Conservation (phyloP, 2,113 vertebrate genomes). For the Peucedramus taeniatus region DNA sequence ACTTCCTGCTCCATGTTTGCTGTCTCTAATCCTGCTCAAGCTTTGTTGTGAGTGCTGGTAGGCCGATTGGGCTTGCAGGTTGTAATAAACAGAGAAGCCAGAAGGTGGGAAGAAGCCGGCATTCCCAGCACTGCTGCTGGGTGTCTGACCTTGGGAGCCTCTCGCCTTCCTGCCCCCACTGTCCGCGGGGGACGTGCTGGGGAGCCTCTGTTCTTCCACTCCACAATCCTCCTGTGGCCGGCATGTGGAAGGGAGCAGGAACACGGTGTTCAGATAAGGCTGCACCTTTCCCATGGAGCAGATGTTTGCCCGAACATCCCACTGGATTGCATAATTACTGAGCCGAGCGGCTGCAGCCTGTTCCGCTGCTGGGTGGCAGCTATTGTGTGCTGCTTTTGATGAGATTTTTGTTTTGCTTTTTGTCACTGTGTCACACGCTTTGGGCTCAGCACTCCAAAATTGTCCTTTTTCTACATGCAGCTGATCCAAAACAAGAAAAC, state of each 20-base stretch:
- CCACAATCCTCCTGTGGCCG: background rate
- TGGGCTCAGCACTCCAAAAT: background rate
- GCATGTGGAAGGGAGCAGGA: background rate
- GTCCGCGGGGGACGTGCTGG: background rate
- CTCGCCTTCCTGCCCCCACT: background rate
- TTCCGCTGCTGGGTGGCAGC: background rate
- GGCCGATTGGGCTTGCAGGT: background rate
- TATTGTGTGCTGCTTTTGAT: background rate
- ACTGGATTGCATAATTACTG: background rate
- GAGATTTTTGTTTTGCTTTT: background rate
- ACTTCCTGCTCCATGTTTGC: background rate
- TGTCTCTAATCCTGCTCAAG: background rate
- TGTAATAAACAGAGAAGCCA: background rate
- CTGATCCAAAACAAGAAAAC: conserved; percentile 29
- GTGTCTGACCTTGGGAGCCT: background rate
- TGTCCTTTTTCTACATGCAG: background rate
- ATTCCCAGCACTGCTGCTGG: rapidly evolving
- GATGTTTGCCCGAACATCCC: background rate
- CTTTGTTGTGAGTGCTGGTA: background rate
- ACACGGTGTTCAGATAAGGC: conserved; percentile 15
- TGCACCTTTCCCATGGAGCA: conserved; percentile 21
- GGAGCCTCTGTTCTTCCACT: background rate
- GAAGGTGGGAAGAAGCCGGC: background rate
- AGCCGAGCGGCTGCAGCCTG: background rate
- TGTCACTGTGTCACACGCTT: background rate